Percentiles rank a stretch among this genome's conserved stretches.
Conservation (phyloP, 2,888 invertebrate species). For the Melipona bicolor region DNA sequence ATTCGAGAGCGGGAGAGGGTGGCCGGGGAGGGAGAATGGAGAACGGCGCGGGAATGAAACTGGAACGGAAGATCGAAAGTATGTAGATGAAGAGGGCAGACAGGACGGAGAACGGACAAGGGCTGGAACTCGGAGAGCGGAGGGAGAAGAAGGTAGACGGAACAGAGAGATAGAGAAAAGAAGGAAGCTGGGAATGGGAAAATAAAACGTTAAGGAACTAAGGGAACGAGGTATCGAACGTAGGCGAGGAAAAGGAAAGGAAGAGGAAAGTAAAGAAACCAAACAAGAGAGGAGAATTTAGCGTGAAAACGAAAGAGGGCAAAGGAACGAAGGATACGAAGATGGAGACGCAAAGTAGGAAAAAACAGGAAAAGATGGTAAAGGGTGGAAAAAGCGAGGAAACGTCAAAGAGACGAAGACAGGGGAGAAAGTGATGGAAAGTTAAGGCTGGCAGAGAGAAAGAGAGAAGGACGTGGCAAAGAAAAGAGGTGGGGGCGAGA, state of each 20-base stretch:
- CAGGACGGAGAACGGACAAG: no score
- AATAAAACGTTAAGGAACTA: no score
- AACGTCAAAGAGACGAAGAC: constrained; percentile 23
- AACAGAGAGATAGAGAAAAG: no score
- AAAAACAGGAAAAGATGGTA: constrained; percentile 16
- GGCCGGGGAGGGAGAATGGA: neutral
- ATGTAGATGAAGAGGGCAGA: neutral
- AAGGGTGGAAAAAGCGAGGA: neutral
- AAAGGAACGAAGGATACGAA: no score
- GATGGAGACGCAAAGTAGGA: neutral
- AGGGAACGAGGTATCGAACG: no score
- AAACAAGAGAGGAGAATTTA: neutral
- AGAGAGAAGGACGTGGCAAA: constrained; percentile 16
- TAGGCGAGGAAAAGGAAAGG: no score
- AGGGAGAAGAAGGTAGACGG: no score
- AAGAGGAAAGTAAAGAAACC: no score
- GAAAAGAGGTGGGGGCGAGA: neutral
- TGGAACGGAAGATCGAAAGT: neutral
- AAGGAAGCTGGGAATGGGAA: no score
- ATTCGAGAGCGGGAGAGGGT: constrained; percentile 48
- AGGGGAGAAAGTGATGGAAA: neutral
- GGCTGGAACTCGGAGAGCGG: no score
- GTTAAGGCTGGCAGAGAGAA: constrained; percentile 19
- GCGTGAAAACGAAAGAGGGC: no score
- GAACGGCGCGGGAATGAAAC: neutral